Conservation (phyloP, 30 jellyfish, hydroid and myxozoan genomes). For the Nemopilema nomurai region DNA sequence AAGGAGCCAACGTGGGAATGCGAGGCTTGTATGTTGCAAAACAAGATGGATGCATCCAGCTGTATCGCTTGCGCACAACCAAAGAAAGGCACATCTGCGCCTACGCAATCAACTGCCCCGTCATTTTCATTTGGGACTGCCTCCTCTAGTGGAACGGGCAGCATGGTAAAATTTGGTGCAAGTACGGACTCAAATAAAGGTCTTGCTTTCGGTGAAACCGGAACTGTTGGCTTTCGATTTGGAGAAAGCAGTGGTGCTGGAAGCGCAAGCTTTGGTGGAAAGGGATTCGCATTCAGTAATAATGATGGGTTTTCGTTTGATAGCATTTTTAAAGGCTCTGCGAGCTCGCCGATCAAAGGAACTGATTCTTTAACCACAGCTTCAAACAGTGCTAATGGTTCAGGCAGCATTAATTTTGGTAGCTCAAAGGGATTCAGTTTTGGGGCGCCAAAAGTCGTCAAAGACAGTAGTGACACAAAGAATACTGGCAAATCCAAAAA, state of each 20-base stretch:
- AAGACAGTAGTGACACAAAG: not conserved
- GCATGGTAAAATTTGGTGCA: slow-evolving; percentile 15
- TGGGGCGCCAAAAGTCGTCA: slow-evolving; percentile 24
- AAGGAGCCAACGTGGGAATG: slow-evolving; percentile 69
- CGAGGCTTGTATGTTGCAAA: slow-evolving; percentile 59
- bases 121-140: not conserved
- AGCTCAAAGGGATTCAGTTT: slow-evolving; percentile 16
- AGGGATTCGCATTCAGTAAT: not conserved
- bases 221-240: not conserved
- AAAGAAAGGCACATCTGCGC: slow-evolving; percentile 45
- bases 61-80: slow-evolving; percentile 75
- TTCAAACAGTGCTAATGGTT: slow-evolving; percentile 25
- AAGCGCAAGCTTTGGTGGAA: slow-evolving; percentile 20
- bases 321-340: not conserved
- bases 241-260: slow-evolving; percentile 8
- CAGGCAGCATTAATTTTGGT: slow-evolving; percentile 8
- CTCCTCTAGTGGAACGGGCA: not conserved
- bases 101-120: slow-evolving; percentile 3
- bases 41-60: slow-evolving; percentile 19
- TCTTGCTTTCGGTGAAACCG: not conserved
- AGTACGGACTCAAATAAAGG: not conserved
- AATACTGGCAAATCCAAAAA: not conserved
- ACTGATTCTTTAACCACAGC: not conserved
- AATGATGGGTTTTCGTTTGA: slow-evolving; percentile 4
- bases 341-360: not conserved